Evolutionary conservation across 1,140 invertebrate species (phyloP).

Genomic region (Paraescarpia echinospica): DNA sequence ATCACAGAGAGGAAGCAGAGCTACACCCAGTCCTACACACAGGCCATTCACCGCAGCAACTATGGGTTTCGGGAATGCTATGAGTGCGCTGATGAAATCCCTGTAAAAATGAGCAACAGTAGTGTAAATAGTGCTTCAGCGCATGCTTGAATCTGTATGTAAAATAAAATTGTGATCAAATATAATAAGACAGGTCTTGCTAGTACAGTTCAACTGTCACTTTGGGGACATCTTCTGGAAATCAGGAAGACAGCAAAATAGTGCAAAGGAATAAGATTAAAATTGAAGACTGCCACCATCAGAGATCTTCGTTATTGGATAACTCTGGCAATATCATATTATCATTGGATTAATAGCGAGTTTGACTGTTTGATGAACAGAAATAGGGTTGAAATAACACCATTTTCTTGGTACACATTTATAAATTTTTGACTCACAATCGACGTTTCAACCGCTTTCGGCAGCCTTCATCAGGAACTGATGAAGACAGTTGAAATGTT

Average conservation of each 20-base stretch:
- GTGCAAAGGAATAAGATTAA: too few species aligned
- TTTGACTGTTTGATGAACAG: not conserved
- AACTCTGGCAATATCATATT: not conserved
- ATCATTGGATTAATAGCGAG: not conserved
- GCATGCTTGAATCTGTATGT: not conserved
- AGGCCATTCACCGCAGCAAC: constrained; percentile 90
- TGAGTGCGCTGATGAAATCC: constrained; percentile 76
- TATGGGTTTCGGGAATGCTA: constrained; percentile 85
- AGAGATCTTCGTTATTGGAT: not conserved
- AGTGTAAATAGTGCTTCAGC: not conserved
- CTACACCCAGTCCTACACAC: constrained; percentile 85
- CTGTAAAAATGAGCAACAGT: constrained; percentile 51
- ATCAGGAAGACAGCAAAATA: too few species aligned
- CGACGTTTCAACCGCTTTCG: too few species aligned
- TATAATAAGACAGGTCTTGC: too few species aligned
- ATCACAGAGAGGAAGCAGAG: constrained; percentile 82
- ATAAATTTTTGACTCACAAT: too few species aligned
- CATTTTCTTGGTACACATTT: not conserved
- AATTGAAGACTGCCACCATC: too few species aligned
- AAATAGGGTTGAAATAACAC: not conserved
- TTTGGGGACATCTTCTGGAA: too few species aligned
- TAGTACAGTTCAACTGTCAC: too few species aligned
- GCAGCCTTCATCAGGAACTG: too few species aligned
- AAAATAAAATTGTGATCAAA: not conserved
- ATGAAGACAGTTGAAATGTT: too few species aligned